Evolutionary conservation across 2,113 vertebrate genomes (phyloP).

Genomic region (Heterochromis multidens): DNA sequence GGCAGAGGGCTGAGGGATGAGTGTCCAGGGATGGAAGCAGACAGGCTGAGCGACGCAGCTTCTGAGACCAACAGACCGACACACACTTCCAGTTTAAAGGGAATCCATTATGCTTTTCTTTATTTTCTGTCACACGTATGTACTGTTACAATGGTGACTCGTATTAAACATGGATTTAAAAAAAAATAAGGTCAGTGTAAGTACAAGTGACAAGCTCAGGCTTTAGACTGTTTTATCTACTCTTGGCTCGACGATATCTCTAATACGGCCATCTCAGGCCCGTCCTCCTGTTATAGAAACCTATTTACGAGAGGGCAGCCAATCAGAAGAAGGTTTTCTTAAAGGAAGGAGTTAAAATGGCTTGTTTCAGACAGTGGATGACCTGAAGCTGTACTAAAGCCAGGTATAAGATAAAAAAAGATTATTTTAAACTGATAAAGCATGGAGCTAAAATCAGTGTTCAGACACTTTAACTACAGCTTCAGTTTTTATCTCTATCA

Average conservation of each 20-base stretch:
- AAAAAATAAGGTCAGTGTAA: neutral
- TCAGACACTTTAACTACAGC: neutral
- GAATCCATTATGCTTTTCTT: neutral
- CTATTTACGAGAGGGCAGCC: neutral
- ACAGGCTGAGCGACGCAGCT: neutral
- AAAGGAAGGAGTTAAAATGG: neutral
- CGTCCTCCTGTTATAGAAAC: neutral
- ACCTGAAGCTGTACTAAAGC: too few relatives aligned
- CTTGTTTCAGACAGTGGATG: neutral
- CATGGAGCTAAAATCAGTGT: neutral
- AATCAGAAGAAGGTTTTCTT: neutral
- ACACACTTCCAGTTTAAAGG: neutral
- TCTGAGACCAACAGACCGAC: neutral
- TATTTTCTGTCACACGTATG: neutral
- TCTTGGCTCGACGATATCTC: neutral
- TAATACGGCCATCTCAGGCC: too few relatives aligned
- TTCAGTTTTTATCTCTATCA: too few relatives aligned
- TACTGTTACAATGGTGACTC: neutral
- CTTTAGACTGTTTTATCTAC: neutral
- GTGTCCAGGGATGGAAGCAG: neutral
- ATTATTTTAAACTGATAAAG: neutral
- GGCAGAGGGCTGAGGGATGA: conserved; percentile 6
- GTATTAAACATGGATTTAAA: neutral
- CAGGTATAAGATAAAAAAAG: neutral
- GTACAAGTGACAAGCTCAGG: neutral